A percentile compares a stretch with the other conserved stretches of the same genome.
Evolutionary conservation across 2,888 invertebrate species (phyloP).

Genomic region (Lingula anatina): DNA sequence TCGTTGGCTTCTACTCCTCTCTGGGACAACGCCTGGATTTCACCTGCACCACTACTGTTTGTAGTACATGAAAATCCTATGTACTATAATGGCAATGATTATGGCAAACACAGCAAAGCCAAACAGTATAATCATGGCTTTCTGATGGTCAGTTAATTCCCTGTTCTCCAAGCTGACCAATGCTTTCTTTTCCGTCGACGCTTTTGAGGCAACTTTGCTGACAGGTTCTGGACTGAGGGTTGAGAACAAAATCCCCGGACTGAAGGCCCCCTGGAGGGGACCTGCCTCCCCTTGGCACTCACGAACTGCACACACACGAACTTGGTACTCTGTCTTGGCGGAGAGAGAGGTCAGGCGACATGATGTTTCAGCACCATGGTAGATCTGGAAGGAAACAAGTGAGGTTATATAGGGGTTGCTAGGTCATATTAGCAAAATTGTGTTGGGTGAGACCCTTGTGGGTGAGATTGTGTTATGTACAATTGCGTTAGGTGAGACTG

Average conservation of each 20-base stretch:
- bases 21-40: too few species aligned
- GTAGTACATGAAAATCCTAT: conserved; percentile 46
- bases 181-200: conserved; percentile 15
- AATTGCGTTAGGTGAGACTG: too few species aligned
- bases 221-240: conserved; percentile 49
- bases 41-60: too few species aligned
- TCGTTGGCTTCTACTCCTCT: too few species aligned
- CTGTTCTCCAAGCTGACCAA: conserved; percentile 27
- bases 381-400: conserved; percentile 48
- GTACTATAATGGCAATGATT: conserved; percentile 61
- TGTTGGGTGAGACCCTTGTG: too few species aligned
- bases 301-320: conserved; percentile 75
- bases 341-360: conserved; percentile 64
- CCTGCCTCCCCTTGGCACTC: conserved; percentile 56
- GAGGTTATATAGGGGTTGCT: too few species aligned
- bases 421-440: too few species aligned
- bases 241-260: conserved; percentile 62
- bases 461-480: too few species aligned
- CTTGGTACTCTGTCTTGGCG: conserved; percentile 69
- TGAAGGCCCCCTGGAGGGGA: conserved; percentile 67
- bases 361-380: conserved; percentile 53
- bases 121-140: conserved; percentile 62
- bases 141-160: conserved; percentile 60
- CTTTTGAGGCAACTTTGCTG: conserved; percentile 7
- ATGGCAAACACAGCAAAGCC: conserved; percentile 62